Percentiles rank a stretch among this genome's conserved stretches.
phyloP scores from a whole-genome alignment of 1,140 invertebrate species.

The Bombus haemorrhoidalis region DNA sequence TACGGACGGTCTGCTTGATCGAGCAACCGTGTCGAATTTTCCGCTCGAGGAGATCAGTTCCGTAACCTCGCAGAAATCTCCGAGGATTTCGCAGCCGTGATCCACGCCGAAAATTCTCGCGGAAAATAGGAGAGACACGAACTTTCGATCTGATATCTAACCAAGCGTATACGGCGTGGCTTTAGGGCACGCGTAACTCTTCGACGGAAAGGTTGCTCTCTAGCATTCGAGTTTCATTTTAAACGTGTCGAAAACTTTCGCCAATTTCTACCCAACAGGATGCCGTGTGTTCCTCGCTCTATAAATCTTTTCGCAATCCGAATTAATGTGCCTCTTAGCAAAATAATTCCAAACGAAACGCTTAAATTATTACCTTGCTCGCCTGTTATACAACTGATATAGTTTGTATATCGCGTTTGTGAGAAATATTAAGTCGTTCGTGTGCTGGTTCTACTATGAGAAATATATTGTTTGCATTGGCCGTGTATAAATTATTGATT shows the following conservation, averaged over 20 bases:
- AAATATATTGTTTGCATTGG: too few species aligned
- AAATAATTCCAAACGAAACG: not conserved
- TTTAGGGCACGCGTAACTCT: constrained; percentile 58
- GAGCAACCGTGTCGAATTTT: constrained; percentile 66
- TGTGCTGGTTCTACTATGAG: too few species aligned
- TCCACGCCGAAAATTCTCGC: constrained; percentile 65
- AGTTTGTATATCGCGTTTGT: not conserved
- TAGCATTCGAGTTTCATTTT: constrained; percentile 50
- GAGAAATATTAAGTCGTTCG: not conserved
- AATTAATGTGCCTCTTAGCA: not conserved
- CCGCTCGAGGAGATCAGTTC: constrained; percentile 38
- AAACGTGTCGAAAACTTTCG: constrained; percentile 53
- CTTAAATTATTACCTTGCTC: constrained; percentile 19
- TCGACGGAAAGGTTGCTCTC: not conserved
- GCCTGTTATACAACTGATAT: not conserved
- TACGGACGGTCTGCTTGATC: constrained; percentile 67
- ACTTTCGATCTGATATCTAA: constrained; percentile 67
- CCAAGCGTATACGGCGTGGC: constrained; percentile 51
- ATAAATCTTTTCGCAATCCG: not conserved
- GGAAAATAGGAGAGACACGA: constrained; percentile 66
- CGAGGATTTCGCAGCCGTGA: constrained; percentile 60
- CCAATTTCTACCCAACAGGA: constrained; percentile 6
- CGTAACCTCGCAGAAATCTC: constrained; percentile 58
- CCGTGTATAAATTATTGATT: too few species aligned
- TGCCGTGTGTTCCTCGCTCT: not conserved